phyloP scores from a whole-genome alignment of 2,797 vertebrate genomes.

The Pachyuromys duprasi region DNA sequence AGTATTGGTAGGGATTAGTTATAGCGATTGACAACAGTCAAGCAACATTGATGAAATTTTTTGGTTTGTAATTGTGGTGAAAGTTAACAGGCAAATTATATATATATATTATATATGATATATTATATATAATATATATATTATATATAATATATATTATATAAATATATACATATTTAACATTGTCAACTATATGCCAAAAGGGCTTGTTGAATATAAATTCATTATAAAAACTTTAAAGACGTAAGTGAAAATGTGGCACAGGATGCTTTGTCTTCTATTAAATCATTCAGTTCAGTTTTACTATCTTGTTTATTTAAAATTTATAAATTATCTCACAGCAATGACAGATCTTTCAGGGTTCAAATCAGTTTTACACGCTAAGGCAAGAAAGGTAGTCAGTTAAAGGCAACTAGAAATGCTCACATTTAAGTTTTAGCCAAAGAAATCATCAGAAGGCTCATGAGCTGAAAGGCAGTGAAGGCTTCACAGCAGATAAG shows the following conservation, averaged over 20 bases:
- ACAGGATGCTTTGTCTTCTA: constrained; percentile 9
- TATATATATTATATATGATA: background rate
- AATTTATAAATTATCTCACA: constrained; percentile 42
- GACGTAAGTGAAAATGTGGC: constrained; percentile 7
- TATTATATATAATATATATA: background rate
- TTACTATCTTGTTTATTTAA: constrained; percentile 48
- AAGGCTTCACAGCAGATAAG: background rate
- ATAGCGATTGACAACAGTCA: background rate
- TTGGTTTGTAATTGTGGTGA: background rate
- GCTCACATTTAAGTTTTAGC: constrained; percentile 32
- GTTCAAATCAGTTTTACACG: constrained; percentile 48
- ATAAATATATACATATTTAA: background rate
- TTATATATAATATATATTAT: background rate
- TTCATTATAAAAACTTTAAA: constrained; percentile 38
- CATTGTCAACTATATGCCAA: background rate
- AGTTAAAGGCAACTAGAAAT: background rate
- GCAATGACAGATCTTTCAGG: background rate
- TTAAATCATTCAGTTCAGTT: constrained; percentile 46
- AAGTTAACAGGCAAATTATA: background rate
- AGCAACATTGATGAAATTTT: background rate
- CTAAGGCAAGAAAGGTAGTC: background rate
- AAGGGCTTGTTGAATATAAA: background rate
- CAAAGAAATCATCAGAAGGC: background rate
- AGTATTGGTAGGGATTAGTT: background rate
- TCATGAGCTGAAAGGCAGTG: background rate